Percentiles rank a stretch among this genome's conserved stretches.
phyloP scores from a whole-genome alignment of 1,140 invertebrate species.

The Leptinotarsa lineolata region DNA sequence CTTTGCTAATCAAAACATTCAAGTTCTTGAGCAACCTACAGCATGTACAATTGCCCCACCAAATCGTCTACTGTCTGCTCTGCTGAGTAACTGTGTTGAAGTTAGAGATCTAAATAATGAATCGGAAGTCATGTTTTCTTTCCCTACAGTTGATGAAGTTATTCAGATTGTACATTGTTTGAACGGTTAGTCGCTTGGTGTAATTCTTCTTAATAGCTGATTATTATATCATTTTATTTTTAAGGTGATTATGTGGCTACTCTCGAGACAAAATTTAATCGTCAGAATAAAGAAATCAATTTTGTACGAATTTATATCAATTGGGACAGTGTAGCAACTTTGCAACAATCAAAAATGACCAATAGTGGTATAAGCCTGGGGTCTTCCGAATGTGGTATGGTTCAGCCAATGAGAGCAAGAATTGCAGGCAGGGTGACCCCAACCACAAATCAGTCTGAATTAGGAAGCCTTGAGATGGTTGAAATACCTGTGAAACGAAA shows the following conservation, averaged over 20 bases:
- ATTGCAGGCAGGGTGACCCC: conserved; percentile 72
- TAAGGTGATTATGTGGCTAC: conserved; percentile 66
- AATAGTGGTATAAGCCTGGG: conserved; percentile 51
- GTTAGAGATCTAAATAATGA: conserved; percentile 62
- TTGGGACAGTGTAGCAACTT: conserved; percentile 59
- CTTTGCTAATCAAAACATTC: conserved; percentile 68
- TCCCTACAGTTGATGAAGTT: conserved; percentile 69
- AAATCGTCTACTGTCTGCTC: conserved; percentile 62
- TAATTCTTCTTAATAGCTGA: not conserved
- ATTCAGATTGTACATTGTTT: conserved; percentile 63
- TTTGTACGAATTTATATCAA: conserved; percentile 70
- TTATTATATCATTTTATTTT: conserved; percentile 31
- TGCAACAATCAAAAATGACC: conserved; percentile 56
- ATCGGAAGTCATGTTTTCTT: conserved; percentile 59
- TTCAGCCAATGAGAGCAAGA: conserved; percentile 69
- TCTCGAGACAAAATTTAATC: conserved; percentile 65
- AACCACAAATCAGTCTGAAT: conserved; percentile 61
- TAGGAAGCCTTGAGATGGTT: conserved; percentile 68
- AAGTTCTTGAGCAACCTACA: conserved; percentile 68
- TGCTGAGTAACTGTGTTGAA: conserved; percentile 65
- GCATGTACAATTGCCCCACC: conserved; percentile 63
- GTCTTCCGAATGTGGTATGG: conserved; percentile 56
- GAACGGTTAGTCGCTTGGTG: conserved; percentile 56
- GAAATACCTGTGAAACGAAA: conserved; percentile 65
- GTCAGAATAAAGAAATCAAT: conserved; percentile 59